Evolutionary conservation across 2,113 vertebrate genomes (phyloP), one percentile per base, ranked within the genome.

Genomic region (Cnemophilus loriae): DNA sequence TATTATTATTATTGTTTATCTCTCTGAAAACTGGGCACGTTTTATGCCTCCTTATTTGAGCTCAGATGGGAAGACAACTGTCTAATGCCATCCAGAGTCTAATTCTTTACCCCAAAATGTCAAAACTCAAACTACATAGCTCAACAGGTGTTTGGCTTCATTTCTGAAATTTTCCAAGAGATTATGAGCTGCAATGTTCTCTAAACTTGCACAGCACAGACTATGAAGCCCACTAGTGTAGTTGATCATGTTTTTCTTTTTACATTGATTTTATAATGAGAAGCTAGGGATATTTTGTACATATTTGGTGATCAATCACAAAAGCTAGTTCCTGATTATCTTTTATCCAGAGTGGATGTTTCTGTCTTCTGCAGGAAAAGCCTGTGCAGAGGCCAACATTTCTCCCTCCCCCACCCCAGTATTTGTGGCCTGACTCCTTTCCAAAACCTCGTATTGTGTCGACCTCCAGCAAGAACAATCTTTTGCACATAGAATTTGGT

Each of bases 201-300:
- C 32, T 71, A 19, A 70, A 65, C 16, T 75, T 47, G 8, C 23
- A 73, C 0, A 1, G 19, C 0, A 0, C 7, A 69, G 30, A 50
- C 3, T 50, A 5, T 22, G n/a, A 64, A 76, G 35, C 28, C 9
- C 16, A 15, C 16, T 50, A 27, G 4, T 12, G 11, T 7, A 89
- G 26, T 0, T 63, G 13, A 52, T 33, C 3, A 33, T 9, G 3
- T 5, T 60, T 59, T 55, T 32, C 23, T 80, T 84, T 76, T 22
- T 53, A 28, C 3, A 33, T 4, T 41, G 32, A 21, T 86, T 83
- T 59, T 86, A 8, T 12, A 52, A 28, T 47, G n/a, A n/a, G 10
- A 23, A 70, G 10, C 3, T 56, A 17, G 33, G 33, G 11, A 28
- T 73, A 47, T 52, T 70, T 61, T 3, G 1, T 41, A 28, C 6